Evolutionary conservation across 2,797 vertebrate species (phyloP).

Genomic region (Limnodromus scolopaceus): DNA sequence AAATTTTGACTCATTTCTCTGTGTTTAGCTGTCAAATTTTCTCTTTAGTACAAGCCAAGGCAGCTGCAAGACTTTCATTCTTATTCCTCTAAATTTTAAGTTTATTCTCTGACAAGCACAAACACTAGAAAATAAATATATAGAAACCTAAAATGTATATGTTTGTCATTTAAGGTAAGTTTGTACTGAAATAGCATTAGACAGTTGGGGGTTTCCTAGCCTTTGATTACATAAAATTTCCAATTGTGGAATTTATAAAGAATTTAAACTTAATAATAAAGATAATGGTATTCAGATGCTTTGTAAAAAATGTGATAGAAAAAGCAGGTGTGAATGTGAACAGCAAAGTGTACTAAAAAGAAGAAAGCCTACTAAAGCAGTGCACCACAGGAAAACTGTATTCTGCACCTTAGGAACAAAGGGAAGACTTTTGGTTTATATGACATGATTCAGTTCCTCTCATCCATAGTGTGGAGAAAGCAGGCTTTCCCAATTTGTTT

Average conservation of each 20-base stretch:
- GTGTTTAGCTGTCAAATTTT: not conserved
- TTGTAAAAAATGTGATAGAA: not conserved
- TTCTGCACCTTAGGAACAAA: not conserved
- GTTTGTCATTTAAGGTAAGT: not conserved
- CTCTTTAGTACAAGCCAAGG: not conserved
- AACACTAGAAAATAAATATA: not conserved
- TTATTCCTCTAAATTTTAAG: not conserved
- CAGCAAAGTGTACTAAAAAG: not conserved
- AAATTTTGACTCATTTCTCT: not conserved
- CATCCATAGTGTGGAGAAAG: not conserved
- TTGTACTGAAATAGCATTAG: not conserved
- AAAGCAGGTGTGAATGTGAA: not conserved
- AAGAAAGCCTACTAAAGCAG: not conserved
- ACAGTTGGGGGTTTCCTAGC: not conserved
- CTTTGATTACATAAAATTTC: not conserved
- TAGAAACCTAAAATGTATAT: not conserved
- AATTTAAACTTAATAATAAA: not conserved
- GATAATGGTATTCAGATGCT: not conserved
- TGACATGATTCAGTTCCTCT: not conserved
- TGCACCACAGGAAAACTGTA: not conserved
- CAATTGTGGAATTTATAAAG: not conserved
- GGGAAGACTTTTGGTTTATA: fast-evolving
- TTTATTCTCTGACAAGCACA: not conserved
- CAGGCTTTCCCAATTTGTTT: not conserved
- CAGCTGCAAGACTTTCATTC: not conserved